These are phyloP conservation scores for Parelbella ahira DNA, from an alignment of 2,888 invertebrate genomes.

Conservation along the genomic window DNA sequence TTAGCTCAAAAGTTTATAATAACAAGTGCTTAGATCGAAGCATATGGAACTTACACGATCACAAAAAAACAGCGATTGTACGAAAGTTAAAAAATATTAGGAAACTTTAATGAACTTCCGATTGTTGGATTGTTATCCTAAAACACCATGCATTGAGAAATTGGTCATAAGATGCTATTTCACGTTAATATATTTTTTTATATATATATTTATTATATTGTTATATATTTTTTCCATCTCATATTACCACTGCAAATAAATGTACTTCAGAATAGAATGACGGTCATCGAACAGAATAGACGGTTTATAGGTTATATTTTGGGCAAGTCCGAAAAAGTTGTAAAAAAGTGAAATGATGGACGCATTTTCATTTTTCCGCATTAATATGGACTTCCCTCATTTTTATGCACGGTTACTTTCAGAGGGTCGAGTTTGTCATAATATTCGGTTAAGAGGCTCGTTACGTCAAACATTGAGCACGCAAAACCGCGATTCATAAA, in stretches of 20 bases:
- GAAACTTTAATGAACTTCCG: slow-evolving; percentile 6
- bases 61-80: not conserved
- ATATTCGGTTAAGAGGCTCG: slow-evolving; percentile 41
- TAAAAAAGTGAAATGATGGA: slow-evolving; percentile 15
- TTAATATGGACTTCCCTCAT: slow-evolving; percentile 30
- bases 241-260: slow-evolving; percentile 7
- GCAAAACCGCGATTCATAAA: slow-evolving; percentile 66
- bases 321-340: too few species aligned
- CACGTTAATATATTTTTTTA: too few species aligned
- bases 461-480: slow-evolving; percentile 58
- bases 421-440: slow-evolving; percentile 30
- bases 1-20: too few species aligned
- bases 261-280: not conserved
- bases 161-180: too few species aligned
- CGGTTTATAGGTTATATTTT: too few species aligned
- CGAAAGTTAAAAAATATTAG: slow-evolving; percentile 5
- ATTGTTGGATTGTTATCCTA: slow-evolving; percentile 2
- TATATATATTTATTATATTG: too few species aligned
- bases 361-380: slow-evolving; percentile 23
- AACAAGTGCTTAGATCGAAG: too few species aligned
- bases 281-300: too few species aligned
- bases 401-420: slow-evolving; percentile 33
- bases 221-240: too few species aligned
- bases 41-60: not conserved
- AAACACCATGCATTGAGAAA: slow-evolving; percentile 4